Base-by-base conservation (phyloP, 30 jellyfish, hydroid and myxozoan genomes). In the Mastigias papua region DNA sequence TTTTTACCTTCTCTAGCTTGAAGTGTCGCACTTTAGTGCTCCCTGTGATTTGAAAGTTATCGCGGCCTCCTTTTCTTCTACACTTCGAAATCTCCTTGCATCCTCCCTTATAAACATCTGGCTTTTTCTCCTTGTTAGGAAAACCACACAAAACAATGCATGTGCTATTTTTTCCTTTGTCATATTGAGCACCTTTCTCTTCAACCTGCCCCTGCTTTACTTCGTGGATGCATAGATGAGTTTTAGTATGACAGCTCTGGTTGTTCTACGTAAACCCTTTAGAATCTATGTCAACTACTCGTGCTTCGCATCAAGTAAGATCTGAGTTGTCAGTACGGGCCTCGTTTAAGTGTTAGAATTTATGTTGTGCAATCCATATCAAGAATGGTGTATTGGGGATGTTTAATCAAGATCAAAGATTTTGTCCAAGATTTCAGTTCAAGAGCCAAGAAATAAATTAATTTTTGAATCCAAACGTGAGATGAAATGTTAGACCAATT, bases 101-200 rank as follows among this genome's bases (percentile, higher is more conserved):
- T 15, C 54, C 7, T 42, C 13, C 54, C 54, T 42, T 42, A 17
- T 22, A 22, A 9, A 69, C 0, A 69, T 31, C 81, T 10, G 50
- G 51, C 23, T 69, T 31, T 69, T 69, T 69, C 26, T 69, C 81
- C 17, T 31, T 69, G 48, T 22, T 31, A 69, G 49, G 58, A 25
- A 34, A 42, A 42, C 13, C 54, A 15, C 7, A 42, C 54, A 42
- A 42, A 42, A 15, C 54, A 42, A 42, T 42, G 0, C 13, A 4
- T 42, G 54, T 42, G 7, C 13, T 42, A 4, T 42, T 15, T 42
- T 15, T 42, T 42, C 13, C 54, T 4, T 42, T 42, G 54, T 42
- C 54, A 42, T 42, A 42, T 0, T 42, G 54, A 42, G 54, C 54
- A 42, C 54, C 13, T 42, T 42, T 15, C 54, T 42, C 54, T 42